Evolutionary conservation across 1,140 invertebrate genomes (phyloP).

Genomic region (Aleiodes sp.): DNA sequence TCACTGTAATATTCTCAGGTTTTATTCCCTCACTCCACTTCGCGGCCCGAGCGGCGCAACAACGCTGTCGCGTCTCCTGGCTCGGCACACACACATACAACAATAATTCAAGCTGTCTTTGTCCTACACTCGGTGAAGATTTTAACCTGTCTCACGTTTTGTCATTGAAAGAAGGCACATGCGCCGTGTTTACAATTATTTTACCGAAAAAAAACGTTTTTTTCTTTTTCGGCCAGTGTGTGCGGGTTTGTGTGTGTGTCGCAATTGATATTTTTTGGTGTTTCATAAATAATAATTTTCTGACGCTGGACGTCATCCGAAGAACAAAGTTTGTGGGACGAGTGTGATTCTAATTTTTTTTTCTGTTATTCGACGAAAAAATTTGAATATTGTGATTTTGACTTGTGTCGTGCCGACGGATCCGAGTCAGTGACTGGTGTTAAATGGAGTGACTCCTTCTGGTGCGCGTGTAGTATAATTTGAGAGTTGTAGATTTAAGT

Average conservation of each 20-base stretch:
- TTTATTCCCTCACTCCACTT: slow-evolving; percentile 59
- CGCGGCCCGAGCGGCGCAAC: slow-evolving; percentile 50
- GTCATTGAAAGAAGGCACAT: slow-evolving; percentile 35
- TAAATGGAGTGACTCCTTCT: slow-evolving; percentile 13
- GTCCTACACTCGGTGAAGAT: not conserved
- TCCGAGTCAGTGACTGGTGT: slow-evolving; percentile 1
- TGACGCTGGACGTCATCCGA: not conserved
- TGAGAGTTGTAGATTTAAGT: not conserved
- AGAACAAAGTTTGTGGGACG: not conserved
- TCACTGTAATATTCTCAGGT: slow-evolving; percentile 46
- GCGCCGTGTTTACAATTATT: slow-evolving; percentile 36
- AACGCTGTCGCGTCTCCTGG: slow-evolving; percentile 26
- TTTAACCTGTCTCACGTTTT: slow-evolving; percentile 23
- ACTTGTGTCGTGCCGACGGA: slow-evolving; percentile 22
- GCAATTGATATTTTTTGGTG: not conserved
- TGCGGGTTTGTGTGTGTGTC: not conserved
- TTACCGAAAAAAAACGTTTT: not conserved
- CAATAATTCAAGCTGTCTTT: not conserved
- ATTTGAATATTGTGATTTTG: slow-evolving; percentile 7
- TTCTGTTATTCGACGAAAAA: not conserved
- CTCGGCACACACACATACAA: slow-evolving; percentile 29
- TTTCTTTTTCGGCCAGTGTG: not conserved
- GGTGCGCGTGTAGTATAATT: not conserved
- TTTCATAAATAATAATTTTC: not conserved
- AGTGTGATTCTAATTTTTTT: too few relatives aligned